Base-by-base conservation (phyloP, 2,797 vertebrate species). In the Dermochelys coriacea region DNA sequence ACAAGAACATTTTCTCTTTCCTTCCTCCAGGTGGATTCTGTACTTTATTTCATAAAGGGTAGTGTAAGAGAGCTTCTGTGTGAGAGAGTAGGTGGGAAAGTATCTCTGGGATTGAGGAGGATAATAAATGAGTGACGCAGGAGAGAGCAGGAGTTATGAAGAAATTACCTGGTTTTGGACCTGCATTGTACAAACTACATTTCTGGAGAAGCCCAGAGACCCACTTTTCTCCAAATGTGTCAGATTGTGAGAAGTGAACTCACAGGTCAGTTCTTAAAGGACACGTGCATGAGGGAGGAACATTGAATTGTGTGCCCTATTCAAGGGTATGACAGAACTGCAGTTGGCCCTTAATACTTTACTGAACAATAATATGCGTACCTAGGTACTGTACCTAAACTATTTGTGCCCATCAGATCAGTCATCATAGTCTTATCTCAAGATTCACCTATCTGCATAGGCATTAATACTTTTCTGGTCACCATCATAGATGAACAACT, bases 291-390 rank as follows among this genome's bases (percentile, higher is more conserved):
- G 21, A 77, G 18, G 6, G 3, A 11, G 4, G 83, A 90, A 74
- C 64, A 83, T 12, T 64, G 14, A 2, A 2, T 12, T 55, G 18
- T 10, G 5, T 75, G 34, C 11, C 2, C 31, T 23, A 91, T 93
- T 83, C 18, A 57, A 57, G 0, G 0, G 6, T n/a, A 29, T 71
- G 1, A 21, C 45, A 85, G 4, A 49, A 12, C 3, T 85, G 5
- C 31, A 86, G 37, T 55, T 31, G 1, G 18, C 11, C 18, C 18
- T 41, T 71, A 23, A 71, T 25, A 41, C 37, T 71, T 71, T 41
- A 23, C 19, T 71, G 68, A 37, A 71, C 21, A 41, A 71, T 37
- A 41, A 10, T 25, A 41, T 71, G 19, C 64, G 37, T 71, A 31
- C 31, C 59, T 41, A 5, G 37, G 21, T 71, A 54, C 54, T 54